Conservation (phyloP, 2,888 invertebrate species). For the Palloptera scutellata region DNA sequence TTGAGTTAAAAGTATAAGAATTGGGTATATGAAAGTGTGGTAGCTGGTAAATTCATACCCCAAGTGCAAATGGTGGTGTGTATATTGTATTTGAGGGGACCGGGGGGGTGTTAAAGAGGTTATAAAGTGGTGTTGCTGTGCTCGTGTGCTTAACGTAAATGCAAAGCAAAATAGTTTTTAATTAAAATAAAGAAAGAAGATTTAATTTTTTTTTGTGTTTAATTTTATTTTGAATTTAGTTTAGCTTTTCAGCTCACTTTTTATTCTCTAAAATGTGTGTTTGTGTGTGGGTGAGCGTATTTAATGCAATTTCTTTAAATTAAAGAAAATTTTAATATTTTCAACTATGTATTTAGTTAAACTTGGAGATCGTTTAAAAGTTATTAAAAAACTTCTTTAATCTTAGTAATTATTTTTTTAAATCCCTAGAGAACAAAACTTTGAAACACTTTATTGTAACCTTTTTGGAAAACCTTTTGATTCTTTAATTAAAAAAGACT, state of each 20-base stretch:
- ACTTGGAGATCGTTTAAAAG: too few relatives aligned
- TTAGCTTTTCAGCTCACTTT: slow-evolving; percentile 29
- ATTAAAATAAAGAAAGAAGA: slow-evolving; percentile 40
- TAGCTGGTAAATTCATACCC: neutral
- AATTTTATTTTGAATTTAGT: slow-evolving; percentile 38
- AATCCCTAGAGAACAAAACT: too few relatives aligned
- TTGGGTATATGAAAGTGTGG: slow-evolving; percentile 12
- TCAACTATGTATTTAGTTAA: too few relatives aligned
- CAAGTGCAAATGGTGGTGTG: slow-evolving; percentile 13
- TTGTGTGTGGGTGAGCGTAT: too few relatives aligned
- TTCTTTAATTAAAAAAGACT: too few relatives aligned
- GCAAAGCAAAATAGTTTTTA: slow-evolving; percentile 41
- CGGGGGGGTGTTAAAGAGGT: neutral
- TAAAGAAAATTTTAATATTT: too few relatives aligned
- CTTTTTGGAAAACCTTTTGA: too few relatives aligned
- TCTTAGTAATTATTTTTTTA: too few relatives aligned
- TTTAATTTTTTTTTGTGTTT: neutral
- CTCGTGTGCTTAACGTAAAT: slow-evolving; percentile 1
- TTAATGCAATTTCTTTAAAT: too few relatives aligned
- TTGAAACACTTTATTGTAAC: too few relatives aligned
- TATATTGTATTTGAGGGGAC: neutral
- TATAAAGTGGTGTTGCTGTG: slow-evolving; percentile 10
- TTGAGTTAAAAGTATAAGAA: slow-evolving; percentile 15
- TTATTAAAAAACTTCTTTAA: too few relatives aligned
- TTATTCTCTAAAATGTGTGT: too few relatives aligned